Conservation (phyloP, 2,113 vertebrate species). For the Corydoras sp. region DNA sequence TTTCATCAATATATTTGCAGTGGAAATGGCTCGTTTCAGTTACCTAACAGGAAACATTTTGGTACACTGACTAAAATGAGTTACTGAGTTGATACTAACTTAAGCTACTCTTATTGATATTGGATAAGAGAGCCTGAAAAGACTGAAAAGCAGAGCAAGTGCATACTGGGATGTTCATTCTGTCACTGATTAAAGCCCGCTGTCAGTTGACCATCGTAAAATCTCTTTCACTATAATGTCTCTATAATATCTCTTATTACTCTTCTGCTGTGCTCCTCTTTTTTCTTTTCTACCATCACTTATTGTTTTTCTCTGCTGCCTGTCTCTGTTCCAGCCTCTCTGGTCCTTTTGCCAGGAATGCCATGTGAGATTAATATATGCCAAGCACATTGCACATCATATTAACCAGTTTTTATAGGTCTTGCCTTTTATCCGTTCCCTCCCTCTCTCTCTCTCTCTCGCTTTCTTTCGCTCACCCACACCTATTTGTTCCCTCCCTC, state of each 20-base stretch:
- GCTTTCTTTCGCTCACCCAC: slow-evolving; percentile 5
- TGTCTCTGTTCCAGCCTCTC: slow-evolving; percentile 34
- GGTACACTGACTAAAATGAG: no score
- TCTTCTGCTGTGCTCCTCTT: slow-evolving; percentile 45
- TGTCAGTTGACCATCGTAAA: slow-evolving; percentile 52
- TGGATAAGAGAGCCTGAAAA: neutral
- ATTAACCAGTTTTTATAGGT: slow-evolving; percentile 46
- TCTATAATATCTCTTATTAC: slow-evolving; percentile 46
- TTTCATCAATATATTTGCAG: no score
- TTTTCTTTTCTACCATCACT: slow-evolving; percentile 29
- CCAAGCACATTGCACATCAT: slow-evolving; percentile 44
- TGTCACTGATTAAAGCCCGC: slow-evolving; percentile 58
- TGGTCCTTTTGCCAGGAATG: slow-evolving; percentile 30
- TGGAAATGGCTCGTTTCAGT: no score
- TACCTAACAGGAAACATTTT: no score
- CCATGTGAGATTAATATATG: slow-evolving; percentile 52
- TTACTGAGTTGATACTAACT: no score
- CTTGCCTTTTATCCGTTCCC: slow-evolving; percentile 32
- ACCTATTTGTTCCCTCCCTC: slow-evolving; percentile 28
- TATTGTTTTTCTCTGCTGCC: slow-evolving; percentile 14
- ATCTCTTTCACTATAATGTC: slow-evolving; percentile 47
- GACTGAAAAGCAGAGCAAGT: neutral
- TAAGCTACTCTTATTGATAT: neutral
- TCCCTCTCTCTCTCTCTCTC: slow-evolving; percentile 47
- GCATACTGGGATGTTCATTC: slow-evolving; percentile 32